These are phyloP conservation scores for Acheta domesticus DNA, from an alignment of 2,888 invertebrate species.

Conservation along the genomic window DNA sequence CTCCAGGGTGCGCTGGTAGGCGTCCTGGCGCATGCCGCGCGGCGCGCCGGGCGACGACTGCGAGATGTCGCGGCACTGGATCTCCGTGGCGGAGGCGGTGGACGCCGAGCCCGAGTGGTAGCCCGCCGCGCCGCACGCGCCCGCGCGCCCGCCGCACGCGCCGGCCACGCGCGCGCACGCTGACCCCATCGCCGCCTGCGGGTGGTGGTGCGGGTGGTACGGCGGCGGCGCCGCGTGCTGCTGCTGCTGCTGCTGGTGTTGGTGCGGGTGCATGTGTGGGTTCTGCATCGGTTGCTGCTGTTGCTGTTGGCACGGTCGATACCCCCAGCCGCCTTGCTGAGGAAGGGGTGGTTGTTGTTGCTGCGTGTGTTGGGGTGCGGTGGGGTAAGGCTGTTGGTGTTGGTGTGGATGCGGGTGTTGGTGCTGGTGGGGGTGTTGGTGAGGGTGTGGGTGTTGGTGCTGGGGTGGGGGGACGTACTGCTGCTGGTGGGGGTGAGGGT, in stretches of 20 bases:
- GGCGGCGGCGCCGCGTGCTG: slow-evolving; percentile 18
- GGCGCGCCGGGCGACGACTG: slow-evolving; percentile 55
- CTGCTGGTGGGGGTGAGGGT: background rate
- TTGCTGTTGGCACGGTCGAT: slow-evolving; percentile 31
- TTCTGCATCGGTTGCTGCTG: slow-evolving; percentile 32
- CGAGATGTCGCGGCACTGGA: slow-evolving; percentile 67
- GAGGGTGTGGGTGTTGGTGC: slow-evolving; percentile 44
- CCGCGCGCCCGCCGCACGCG: background rate
- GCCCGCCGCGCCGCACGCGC: background rate
- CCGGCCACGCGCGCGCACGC: background rate
- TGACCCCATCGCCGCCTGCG: background rate
- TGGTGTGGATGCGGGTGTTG: slow-evolving; percentile 34
- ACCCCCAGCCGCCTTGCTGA: background rate
- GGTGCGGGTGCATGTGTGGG: slow-evolving; percentile 29
- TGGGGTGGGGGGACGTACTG: background rate
- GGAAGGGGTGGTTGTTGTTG: slow-evolving; percentile 21
- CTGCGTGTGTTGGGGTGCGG: slow-evolving; percentile 31
- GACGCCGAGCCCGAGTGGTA: background rate
- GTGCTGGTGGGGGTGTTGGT: slow-evolving; percentile 47
- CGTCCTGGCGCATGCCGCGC: slow-evolving; percentile 73
- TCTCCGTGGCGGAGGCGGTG: slow-evolving; percentile 48
- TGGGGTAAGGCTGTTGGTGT: slow-evolving; percentile 22
- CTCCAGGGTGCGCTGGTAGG: slow-evolving; percentile 83
- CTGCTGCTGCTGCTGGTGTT: background rate
- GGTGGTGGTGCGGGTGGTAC: background rate